A percentile compares a stretch with the other conserved stretches of the same genome.
phyloP scores from a whole-genome alignment of 2,888 invertebrate species.

The Colostygia pectinataria region DNA sequence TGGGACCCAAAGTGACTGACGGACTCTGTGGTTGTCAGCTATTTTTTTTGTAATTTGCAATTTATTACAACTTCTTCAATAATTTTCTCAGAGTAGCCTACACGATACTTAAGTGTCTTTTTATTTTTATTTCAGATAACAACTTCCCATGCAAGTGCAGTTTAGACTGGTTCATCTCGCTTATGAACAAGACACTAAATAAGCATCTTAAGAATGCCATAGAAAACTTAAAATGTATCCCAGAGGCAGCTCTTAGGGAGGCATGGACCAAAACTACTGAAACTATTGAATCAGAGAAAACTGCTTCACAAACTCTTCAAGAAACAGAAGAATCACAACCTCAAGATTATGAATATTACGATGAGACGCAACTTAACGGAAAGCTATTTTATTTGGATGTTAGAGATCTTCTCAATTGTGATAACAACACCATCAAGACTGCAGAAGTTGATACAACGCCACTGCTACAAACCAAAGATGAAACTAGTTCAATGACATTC shows the following conservation, averaged over 20 bases:
- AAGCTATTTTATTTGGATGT: slow-evolving; percentile 70
- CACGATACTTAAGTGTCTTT: background rate
- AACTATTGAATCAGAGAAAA: slow-evolving; percentile 52
- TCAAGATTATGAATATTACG: slow-evolving; percentile 71
- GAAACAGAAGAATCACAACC: slow-evolving; percentile 45
- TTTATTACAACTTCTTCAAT: too few species aligned
- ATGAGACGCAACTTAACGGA: slow-evolving; percentile 69
- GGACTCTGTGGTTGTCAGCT: too few species aligned
- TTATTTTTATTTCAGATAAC: slow-evolving; percentile 62
- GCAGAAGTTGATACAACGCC: slow-evolving; percentile 10
- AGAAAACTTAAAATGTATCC: slow-evolving; percentile 69
- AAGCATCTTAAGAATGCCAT: slow-evolving; percentile 53
- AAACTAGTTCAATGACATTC: slow-evolving; percentile 24
- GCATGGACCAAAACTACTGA: slow-evolving; percentile 57
- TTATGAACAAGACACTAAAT: slow-evolving; percentile 67
- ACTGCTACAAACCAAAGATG: slow-evolving; percentile 16
- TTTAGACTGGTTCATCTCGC: slow-evolving; percentile 63
- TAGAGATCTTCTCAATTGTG: slow-evolving; percentile 63
- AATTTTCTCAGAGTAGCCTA: background rate
- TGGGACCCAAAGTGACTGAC: too few species aligned
- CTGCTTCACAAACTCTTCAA: slow-evolving; percentile 40
- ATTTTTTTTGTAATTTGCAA: too few species aligned
- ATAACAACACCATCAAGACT: slow-evolving; percentile 8
- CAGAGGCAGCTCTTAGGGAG: slow-evolving; percentile 55
- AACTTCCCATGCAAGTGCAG: slow-evolving; percentile 67